Conservation (phyloP, 1,140 invertebrate species). For the Drosophila paulistorum region DNA sequence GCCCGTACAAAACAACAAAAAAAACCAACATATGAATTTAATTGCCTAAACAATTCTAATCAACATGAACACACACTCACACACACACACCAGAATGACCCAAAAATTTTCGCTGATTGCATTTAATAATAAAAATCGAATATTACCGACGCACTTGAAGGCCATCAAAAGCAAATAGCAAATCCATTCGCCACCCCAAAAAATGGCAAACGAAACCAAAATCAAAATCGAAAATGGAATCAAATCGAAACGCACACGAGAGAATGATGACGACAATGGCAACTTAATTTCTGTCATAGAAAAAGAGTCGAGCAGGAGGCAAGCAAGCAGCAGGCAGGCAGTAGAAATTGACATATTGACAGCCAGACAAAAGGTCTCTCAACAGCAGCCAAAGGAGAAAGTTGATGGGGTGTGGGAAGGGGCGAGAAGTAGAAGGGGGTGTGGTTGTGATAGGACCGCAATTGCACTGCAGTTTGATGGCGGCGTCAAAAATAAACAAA, state of each 20-base stretch:
- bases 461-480: constrained; percentile 61
- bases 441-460: constrained; percentile 4
- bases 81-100: constrained; percentile 12
- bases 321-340: neutral
- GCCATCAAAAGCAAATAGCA: constrained; percentile 33
- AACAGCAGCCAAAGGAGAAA: constrained; percentile 29
- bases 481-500: constrained; percentile 76
- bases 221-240: constrained; percentile 51
- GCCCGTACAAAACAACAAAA: neutral
- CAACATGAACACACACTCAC: constrained; percentile 6
- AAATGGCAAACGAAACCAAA: constrained; percentile 52
- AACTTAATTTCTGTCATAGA: constrained; percentile 78
- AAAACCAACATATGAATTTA: constrained; percentile 29
- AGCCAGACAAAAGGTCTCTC: constrained; percentile 66
- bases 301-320: constrained; percentile 44
- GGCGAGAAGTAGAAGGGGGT: neutral
- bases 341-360: constrained; percentile 77
- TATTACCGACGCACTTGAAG: constrained; percentile 45
- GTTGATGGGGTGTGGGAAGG: neutral
- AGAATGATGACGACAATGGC: constrained; percentile 55
- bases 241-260: constrained; percentile 24
- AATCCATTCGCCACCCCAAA: constrained; percentile 7
- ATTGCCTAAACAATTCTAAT: constrained; percentile 26
- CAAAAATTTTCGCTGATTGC: constrained; percentile 33
- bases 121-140: constrained; percentile 55